Evolutionary conservation across 2,113 vertebrate genomes (phyloP), one percentile per base, ranked within the genome.

Genomic region (Verasper variegatus): DNA sequence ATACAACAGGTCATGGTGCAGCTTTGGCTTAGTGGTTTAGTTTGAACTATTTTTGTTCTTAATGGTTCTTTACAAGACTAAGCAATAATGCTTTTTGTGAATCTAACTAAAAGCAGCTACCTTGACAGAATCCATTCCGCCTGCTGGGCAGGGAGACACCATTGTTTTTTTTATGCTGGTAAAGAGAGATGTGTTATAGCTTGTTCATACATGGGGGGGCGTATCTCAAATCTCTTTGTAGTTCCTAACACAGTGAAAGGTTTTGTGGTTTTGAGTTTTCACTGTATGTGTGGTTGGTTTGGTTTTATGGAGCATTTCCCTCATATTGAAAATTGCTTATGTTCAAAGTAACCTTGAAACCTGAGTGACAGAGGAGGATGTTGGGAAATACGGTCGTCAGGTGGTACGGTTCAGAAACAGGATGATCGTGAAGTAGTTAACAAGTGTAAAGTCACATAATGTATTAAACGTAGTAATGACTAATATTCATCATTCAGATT

Each of bases 31-130:
- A 2, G 11, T 20, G 31, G 6, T 6, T 31, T 31, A 31, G 6
- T 31, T 7, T 31, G 10, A 42, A 18, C 17, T 62, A 21, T 37
- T 27, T 20, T 10, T 20, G 15, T 27, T 49, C 17, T 8, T 65
- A 11, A 26, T 57, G 57, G 14, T 47, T 47, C 45, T 47, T 47
- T 47, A 49, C 37, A 73, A 18, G 37, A n/a, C 47, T 6, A 42
- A 68, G 64, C 15, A 52, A 45, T 27, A 12, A 31, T 27, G 21
- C 11, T 58, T 67, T 71, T 59, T 75, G 20, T 31, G 37, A 58
- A 55, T 1, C 15, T 31, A 70, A 51, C 3, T 37, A 2, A 51
- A 61, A 23, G 27, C 13, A 60, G 45, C 6, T 51, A n/a, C 11
- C 26, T 20, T 60, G 6, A n/a, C 18, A 20, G 9, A 12, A 56